Percentiles rank a stretch among this genome's conserved stretches.
Conservation (phyloP, 2,888 invertebrate genomes). For the Iphiclides podalirius region DNA sequence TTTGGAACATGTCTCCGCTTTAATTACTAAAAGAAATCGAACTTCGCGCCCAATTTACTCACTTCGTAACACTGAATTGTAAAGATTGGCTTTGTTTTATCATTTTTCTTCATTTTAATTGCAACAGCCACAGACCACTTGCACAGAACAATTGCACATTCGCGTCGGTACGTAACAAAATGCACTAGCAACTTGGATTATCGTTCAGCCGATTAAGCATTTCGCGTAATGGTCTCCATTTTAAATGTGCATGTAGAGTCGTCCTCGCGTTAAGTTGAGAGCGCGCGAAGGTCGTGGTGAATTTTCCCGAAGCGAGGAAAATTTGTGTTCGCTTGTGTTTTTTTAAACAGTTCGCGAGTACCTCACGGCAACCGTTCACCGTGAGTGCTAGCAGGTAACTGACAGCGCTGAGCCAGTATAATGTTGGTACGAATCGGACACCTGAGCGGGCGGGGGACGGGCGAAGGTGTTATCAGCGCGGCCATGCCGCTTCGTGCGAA, state of each 20-base stretch:
- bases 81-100: constrained; percentile 74
- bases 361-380: constrained; percentile 7
- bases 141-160: constrained; percentile 23
- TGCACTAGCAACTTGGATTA: constrained; percentile 27
- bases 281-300: constrained; percentile 62
- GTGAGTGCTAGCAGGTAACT: constrained; percentile 12
- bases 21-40: too few relatives aligned
- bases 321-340: constrained; percentile 35
- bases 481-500: constrained; percentile 12
- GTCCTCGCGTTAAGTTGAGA: constrained; percentile 37
- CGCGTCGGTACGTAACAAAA: constrained; percentile 14
- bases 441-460: constrained; percentile 16
- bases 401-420: neutral
- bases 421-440: constrained; percentile 2
- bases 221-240: constrained; percentile 10
- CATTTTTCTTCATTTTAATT: constrained; percentile 57
- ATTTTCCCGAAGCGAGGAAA: constrained; percentile 58
- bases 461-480: constrained; percentile 17
- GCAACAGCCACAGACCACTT: constrained; percentile 16
- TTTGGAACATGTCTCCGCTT: too few relatives aligned
- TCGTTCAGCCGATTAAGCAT: constrained; percentile 18
- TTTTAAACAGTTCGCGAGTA: constrained; percentile 11
- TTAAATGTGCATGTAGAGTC: constrained; percentile 29
- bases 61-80: constrained; percentile 82
- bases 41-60: constrained; percentile 49